Conservation (phyloP, 2,888 invertebrate genomes). For the Parthenolecanium corni region DNA sequence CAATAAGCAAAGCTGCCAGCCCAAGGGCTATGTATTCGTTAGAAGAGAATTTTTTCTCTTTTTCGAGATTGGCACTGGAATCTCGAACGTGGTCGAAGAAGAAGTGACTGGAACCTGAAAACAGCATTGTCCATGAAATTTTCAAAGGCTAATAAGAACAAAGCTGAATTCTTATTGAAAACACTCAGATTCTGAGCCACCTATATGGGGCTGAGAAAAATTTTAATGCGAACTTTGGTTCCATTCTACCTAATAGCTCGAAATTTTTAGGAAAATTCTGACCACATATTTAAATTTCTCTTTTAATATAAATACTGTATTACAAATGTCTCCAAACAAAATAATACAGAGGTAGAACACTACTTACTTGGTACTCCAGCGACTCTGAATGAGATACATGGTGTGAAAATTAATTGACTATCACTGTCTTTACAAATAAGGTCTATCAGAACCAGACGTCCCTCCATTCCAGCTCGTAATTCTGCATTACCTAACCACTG, state of each 20-base stretch:
- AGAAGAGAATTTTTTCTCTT: conserved; percentile 44
- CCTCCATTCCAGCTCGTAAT: conserved; percentile 62
- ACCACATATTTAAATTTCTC: too few species aligned
- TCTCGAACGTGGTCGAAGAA: conserved; percentile 1
- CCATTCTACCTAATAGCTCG: too few species aligned
- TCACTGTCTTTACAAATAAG: conserved; percentile 53
- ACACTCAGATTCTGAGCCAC: too few species aligned
- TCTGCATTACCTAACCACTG: conserved; percentile 78
- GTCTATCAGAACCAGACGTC: conserved; percentile 66
- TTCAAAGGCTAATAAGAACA: too few species aligned
- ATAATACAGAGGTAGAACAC: too few species aligned
- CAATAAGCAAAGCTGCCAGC: conserved; percentile 69
- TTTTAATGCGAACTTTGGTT: too few species aligned
- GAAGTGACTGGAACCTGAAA: not conserved
- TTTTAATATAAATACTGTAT: too few species aligned
- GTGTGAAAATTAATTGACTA: conserved; percentile 56
- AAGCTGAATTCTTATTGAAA: too few species aligned
- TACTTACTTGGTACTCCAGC: conserved; percentile 58
- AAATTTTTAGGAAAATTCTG: too few species aligned
- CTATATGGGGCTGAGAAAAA: too few species aligned
- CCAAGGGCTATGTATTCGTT: conserved; percentile 75
- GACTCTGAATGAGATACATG: conserved; percentile 74
- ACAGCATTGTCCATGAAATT: too few species aligned
- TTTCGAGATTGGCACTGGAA: not conserved
- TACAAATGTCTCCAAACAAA: too few species aligned